These are phyloP conservation scores for Scomber scombrus DNA, from an alignment of 2,113 vertebrate genomes.

Conservation along the genomic window DNA sequence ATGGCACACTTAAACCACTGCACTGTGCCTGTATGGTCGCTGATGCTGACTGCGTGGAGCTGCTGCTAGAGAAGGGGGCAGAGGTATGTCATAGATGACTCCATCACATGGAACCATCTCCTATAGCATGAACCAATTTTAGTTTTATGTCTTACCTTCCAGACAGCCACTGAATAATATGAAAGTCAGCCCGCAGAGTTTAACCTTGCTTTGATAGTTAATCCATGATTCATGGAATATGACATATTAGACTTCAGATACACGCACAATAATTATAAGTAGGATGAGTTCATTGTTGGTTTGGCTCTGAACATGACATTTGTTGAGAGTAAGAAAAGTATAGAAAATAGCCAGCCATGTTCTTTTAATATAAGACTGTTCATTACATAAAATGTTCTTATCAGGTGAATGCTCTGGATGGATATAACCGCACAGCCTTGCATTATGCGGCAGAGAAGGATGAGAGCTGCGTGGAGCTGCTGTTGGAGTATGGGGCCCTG, in stretches of 20 bases:
- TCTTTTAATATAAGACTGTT: neutral
- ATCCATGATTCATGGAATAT: neutral
- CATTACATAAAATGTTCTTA: slow-evolving; percentile 11
- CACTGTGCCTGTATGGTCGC: slow-evolving; percentile 99
- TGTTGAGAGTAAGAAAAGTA: too few relatives aligned
- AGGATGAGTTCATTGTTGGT: too few relatives aligned
- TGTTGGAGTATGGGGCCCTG: slow-evolving; percentile 93
- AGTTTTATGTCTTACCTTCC: neutral
- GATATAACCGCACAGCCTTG: slow-evolving; percentile 96
- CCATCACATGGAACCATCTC: neutral
- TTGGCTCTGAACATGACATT: too few relatives aligned
- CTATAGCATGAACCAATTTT: neutral
- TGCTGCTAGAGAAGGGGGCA: slow-evolving; percentile 95
- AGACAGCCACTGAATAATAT: neutral
- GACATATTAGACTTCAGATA: too few relatives aligned
- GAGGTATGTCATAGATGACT: slow-evolving; percentile 85
- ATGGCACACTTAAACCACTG: slow-evolving; percentile 95
- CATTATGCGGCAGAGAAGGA: slow-evolving; percentile 98
- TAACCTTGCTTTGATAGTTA: neutral
- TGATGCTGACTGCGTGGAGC: slow-evolving; percentile 94
- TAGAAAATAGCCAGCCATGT: too few relatives aligned
- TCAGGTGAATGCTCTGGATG: slow-evolving; percentile 95
- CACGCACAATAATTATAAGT: too few relatives aligned
- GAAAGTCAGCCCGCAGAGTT: neutral
- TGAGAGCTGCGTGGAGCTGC: slow-evolving; percentile 93